Percentiles rank a stretch among this genome's conserved stretches.
These are phyloP conservation scores for Axinella damicornis DNA, from an alignment of 37 sponge, comb jelly and placozoan species.

Conservation along the genomic window DNA sequence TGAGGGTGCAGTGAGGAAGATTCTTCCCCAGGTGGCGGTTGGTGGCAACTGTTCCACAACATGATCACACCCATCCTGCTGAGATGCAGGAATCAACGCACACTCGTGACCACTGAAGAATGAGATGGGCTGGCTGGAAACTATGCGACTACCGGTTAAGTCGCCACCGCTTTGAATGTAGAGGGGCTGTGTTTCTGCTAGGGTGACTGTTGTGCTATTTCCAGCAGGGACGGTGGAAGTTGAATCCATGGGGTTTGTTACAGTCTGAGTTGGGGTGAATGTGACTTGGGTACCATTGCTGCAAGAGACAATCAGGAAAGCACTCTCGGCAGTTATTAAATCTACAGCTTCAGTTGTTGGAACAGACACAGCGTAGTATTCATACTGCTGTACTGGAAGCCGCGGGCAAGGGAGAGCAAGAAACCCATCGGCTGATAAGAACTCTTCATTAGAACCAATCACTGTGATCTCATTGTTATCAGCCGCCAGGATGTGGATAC, in stretches of 20 bases:
- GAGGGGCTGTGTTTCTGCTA: conserved; percentile 12
- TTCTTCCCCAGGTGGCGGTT: conserved; percentile 57
- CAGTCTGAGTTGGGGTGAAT: neutral
- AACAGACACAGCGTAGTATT: too few relatives aligned
- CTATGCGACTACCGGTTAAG: conserved; percentile 44
- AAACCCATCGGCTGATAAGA: neutral
- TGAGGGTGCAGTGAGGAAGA: conserved; percentile 34
- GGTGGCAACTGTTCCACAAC: conserved; percentile 57
- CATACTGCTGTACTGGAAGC: too few relatives aligned
- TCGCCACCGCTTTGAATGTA: conserved; percentile 4
- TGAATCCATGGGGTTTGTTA: neutral
- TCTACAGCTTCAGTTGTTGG: too few relatives aligned
- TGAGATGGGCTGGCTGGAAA: conserved; percentile 34
- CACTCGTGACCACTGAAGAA: conserved; percentile 52
- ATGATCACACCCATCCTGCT: conserved; percentile 31
- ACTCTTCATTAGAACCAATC: conserved; percentile 3
- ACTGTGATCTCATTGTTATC: conserved; percentile 3
- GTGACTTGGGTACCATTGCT: too few relatives aligned
- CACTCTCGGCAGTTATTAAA: too few relatives aligned
- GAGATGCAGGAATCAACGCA: conserved; percentile 21
- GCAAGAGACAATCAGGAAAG: too few relatives aligned
- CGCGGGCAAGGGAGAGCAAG: too few relatives aligned
- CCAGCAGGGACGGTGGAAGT: neutral
- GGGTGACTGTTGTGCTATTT: conserved; percentile 21
- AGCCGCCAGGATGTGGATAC: conserved; percentile 22